Evolutionary conservation across 2,888 invertebrate genomes (phyloP), one percentile per base, ranked within the genome.

Genomic region (Chelonus formosanus): DNA sequence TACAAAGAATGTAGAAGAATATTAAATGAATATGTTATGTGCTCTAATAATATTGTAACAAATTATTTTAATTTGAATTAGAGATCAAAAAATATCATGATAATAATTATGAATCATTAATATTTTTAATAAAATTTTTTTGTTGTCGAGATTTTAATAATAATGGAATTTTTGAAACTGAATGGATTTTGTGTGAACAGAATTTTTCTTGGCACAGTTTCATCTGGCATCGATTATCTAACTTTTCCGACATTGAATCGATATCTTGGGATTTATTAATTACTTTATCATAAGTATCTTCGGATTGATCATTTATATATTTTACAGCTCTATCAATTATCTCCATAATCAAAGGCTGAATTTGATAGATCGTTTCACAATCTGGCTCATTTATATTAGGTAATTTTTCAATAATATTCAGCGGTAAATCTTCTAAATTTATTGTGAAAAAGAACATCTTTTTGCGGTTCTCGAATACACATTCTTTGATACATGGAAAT

Each of bases 21-120:
- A 52, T 59, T 48, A 64, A 2, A 58, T 50, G 36, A 56, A 35
- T 36, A 55, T 69, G 45, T 67, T 44, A 57, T 20, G n/a, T 34
- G 32, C 5, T n/a, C 31, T 43, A 45, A 56, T 35, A 43, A 32
- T 4, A 64, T 59, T 63, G 67, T 54, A 67, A 36, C n/a, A 60
- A 34, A 34, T 54, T 50, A 65, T 62, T 68, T 71, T 40, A 62
- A 58, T 47, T 40, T 35, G 10, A 52, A 31, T 70, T 63, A 60
- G 50, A n/a, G 71, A 58, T 73, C 67, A 63, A 66, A 70, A 63
- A 43, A 52, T 55, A 59, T 67, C 36, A 50, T 70, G 69, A 73
- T 72, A 75, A 75, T 52, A 54, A 60, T 32, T 7, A 62, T 36
- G n/a, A 10, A 34, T 10, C 56, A 36, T 54, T 45, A 8, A 50